These are phyloP conservation scores for Herminia tarsipennalis DNA, from an alignment of 2,888 invertebrate species.

Conservation along the genomic window DNA sequence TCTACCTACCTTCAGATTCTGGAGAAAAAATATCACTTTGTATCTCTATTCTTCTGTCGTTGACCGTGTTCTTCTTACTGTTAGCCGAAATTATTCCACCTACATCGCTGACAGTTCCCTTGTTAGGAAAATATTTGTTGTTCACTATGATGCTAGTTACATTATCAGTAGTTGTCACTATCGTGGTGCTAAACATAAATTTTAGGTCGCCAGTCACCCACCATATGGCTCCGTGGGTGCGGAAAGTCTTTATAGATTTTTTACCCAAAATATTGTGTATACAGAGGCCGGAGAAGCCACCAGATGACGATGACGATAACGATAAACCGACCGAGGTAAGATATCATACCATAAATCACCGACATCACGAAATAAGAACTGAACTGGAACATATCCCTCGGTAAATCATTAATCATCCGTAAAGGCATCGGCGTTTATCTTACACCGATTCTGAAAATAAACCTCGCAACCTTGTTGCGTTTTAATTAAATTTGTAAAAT, in stretches of 20 bases:
- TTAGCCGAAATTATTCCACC: conserved; percentile 98
- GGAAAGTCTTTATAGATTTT: conserved; percentile 93
- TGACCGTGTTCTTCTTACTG: conserved; percentile 97
- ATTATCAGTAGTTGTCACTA: conserved; percentile 96
- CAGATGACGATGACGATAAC: conserved; percentile 86
- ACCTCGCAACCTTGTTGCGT: conserved; percentile 43
- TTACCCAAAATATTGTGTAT: conserved; percentile 95
- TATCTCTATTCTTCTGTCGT: conserved; percentile 95
- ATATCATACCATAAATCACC: conserved; percentile 48
- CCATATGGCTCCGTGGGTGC: conserved; percentile 96
- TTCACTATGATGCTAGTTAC: conserved; percentile 98
- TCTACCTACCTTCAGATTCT: conserved; percentile 98
- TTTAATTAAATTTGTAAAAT: conserved; percentile 77
- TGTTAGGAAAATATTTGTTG: conserved; percentile 95
- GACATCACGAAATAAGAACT: conserved; percentile 41
- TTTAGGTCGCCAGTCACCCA: conserved; percentile 96
- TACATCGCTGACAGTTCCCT: conserved; percentile 95
- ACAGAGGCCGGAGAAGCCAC: conserved; percentile 93
- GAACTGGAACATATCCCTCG: conserved; percentile 35
- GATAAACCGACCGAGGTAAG: conserved; percentile 83
- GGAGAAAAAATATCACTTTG: conserved; percentile 99
- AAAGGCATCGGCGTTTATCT: conserved; percentile 45
- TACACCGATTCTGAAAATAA: conserved; percentile 50
- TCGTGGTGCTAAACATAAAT: conserved; percentile 97
- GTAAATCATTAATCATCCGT: conserved; percentile 55